Evolutionary conservation across 2,113 vertebrate species (phyloP).

Genomic region (Muntiacus reevesi): DNA sequence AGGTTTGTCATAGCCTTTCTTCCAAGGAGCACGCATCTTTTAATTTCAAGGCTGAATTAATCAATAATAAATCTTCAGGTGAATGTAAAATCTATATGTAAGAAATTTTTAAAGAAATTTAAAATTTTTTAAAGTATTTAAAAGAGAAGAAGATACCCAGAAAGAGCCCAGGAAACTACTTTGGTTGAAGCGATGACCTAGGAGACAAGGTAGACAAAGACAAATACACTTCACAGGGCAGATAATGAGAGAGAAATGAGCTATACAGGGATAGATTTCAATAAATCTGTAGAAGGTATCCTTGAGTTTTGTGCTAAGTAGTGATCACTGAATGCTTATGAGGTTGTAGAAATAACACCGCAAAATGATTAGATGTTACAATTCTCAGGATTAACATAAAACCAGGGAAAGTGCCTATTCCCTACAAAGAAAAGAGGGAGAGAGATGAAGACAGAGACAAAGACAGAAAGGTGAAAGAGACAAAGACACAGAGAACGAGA

Average conservation of each 20-base stretch:
- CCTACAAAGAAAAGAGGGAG: not conserved
- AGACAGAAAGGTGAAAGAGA: not conserved
- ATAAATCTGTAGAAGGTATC: not conserved
- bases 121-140: not conserved
- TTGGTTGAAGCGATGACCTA: not conserved
- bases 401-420: not conserved
- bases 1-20: not conserved
- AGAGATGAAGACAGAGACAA: not conserved
- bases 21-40: not conserved
- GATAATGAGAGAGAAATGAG: not conserved
- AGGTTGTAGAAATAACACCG: not conserved
- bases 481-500: not conserved
- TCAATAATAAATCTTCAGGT: not conserved
- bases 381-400: not conserved
- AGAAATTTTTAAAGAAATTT: not conserved
- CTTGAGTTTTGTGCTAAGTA: not conserved
- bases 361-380: not conserved
- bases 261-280: not conserved
- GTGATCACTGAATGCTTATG: not conserved
- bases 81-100: not conserved
- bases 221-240: not conserved
- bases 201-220: not conserved
- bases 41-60: not conserved
- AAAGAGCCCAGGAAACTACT: not conserved
- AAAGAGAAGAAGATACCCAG: not conserved